Base-by-base conservation (phyloP, 2,797 vertebrate species). In the Choloepus didactylus region DNA sequence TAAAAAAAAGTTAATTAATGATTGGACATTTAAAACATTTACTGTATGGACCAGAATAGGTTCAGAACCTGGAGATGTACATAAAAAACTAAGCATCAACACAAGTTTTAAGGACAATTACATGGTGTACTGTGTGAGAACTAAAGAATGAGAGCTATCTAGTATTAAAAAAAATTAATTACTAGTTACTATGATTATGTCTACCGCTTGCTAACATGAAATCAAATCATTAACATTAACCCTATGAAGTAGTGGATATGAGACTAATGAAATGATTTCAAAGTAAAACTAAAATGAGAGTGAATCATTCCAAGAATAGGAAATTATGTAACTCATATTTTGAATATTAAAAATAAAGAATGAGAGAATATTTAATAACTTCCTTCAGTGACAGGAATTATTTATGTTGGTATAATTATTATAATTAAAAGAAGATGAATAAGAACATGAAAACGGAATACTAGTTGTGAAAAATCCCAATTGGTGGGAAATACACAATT, bases 321-420 rank as follows among this genome's bases (percentile, higher is more conserved):
- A 83, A 95, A 91, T 89, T 76, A 87, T 62, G 44, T 76, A 59
- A 95, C 76, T 88, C 72, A 85, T 64, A 87, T 91, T 86, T 62
- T 73, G 73, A 89, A 87, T 38, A 72, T 89, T 94, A 89, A 95
- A 96, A 87, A 87, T 95, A 95, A 93, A 87, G 49, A 66, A 69
- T 77, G 67, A 94, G 82, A 93, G 79, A 75, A 92, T 89, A 94
- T 77, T 89, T 72, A 87, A 93, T 95, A 95, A 87, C 66, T 87
- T 95, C 41, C 59, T 83, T 77, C 82, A 75, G 19, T 69, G 72
- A 93, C 79, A 92, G 75, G 31, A 95, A 93, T 95, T 93, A 89
- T 97, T 96, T 91, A 90, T 95, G 82, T 75, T 95, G 77, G 59
- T n/a, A 62, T 69, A 97, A 81, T 64, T 91, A 89, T 35, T 69